Evolutionary conservation across 2,888 invertebrate genomes (phyloP).

Genomic region (Volucella bombylans): DNA sequence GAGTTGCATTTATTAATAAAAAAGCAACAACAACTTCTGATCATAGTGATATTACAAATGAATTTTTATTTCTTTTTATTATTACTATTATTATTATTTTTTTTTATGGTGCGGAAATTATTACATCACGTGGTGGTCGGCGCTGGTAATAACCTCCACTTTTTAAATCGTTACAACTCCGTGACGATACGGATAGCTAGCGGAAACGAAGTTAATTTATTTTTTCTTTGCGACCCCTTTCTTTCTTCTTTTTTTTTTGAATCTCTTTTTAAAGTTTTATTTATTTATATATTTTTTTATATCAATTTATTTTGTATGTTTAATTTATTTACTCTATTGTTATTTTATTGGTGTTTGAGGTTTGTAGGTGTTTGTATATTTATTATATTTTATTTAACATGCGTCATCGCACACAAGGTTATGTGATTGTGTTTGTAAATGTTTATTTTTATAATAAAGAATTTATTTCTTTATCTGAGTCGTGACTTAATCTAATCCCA

Average conservation of each 20-base stretch:
- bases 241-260: constrained; percentile 11
- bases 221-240: neutral
- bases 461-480: constrained; percentile 54
- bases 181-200: constrained; percentile 34
- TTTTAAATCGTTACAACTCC: constrained; percentile 47
- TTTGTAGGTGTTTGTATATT: neutral
- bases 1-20: constrained; percentile 46
- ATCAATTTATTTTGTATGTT: neutral
- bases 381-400: neutral
- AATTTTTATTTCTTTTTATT: constrained; percentile 37
- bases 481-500: constrained; percentile 69
- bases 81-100: neutral
- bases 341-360: constrained; percentile 29
- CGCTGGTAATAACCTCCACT: constrained; percentile 48
- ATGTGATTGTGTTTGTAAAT: constrained; percentile 40
- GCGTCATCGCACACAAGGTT: constrained; percentile 15
- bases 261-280: constrained; percentile 19
- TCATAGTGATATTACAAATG: constrained; percentile 37
- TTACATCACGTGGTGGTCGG: constrained; percentile 64
- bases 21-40: constrained; percentile 17
- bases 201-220: constrained; percentile 39
- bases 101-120: constrained; percentile 38
- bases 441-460: constrained; percentile 56
- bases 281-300: constrained; percentile 13
- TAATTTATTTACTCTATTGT: constrained; percentile 28